Percentiles rank a stretch among this genome's conserved stretches.
Conservation (phyloP, 2,888 invertebrate species). For the Eurois occulta region DNA sequence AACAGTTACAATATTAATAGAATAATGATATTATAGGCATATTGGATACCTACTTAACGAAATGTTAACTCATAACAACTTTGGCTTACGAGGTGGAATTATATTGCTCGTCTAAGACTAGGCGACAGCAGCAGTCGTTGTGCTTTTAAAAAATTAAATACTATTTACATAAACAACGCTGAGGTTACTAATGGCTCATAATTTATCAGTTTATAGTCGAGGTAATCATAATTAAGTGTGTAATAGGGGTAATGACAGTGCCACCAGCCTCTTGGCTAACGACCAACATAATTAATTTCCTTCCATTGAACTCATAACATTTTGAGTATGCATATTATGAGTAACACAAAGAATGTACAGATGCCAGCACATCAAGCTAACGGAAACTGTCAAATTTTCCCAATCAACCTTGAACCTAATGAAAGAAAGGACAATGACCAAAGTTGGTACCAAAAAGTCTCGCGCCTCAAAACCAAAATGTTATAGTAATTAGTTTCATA, state of each 20-base stretch:
- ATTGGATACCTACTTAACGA: neutral
- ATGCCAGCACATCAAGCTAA: too few relatives aligned
- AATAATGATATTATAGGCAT: neutral
- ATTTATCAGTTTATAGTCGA: constrained; percentile 24
- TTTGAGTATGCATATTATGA: neutral
- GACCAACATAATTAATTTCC: constrained; percentile 34
- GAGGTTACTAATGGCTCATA: constrained; percentile 1
- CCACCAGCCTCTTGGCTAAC: constrained; percentile 39
- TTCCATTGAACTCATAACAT: constrained; percentile 18
- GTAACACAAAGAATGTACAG: neutral
- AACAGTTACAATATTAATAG: neutral
- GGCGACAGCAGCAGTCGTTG: neutral
- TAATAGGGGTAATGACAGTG: constrained; percentile 46
- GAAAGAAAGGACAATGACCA: too few relatives aligned
- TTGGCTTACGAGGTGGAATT: neutral
- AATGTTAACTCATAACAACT: neutral
- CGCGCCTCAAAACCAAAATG: too few relatives aligned
- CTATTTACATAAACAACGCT: constrained; percentile 4
- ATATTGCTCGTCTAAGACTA: neutral
- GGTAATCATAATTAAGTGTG: constrained; percentile 47
- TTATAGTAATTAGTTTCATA: too few relatives aligned
- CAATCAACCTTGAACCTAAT: too few relatives aligned
- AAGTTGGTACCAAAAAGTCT: too few relatives aligned
- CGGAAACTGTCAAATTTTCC: too few relatives aligned
- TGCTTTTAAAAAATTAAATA: neutral